Evolutionary conservation across 2,797 vertebrate species (phyloP), one percentile per base, ranked within the genome.

Genomic region (Iguana delicatissima): DNA sequence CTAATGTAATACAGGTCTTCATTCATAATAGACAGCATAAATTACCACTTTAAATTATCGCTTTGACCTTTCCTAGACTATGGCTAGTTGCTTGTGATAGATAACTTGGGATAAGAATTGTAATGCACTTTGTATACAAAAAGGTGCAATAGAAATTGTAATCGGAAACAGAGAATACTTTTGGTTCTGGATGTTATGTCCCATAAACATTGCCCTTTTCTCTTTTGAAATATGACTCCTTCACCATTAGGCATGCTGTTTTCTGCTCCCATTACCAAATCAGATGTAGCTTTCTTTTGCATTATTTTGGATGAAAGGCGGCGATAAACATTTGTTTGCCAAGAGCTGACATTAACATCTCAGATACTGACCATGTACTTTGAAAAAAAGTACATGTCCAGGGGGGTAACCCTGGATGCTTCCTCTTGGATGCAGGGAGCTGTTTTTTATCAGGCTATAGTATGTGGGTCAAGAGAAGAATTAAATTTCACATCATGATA

Each of bases 1-100:
- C 89, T 80, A 89, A 57, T 82, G 69, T 0, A 59, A 29, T 87
- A 1, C 85, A 79, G 32, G 84, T 81, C 80, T 93, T 94, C 80
- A 87, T 90, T 90, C 74, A 84, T 85, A 84, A 87, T 50, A 84
- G 88, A 92, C 32, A 90, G 87, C 92, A 90, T 80, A 91, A 94
- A 91, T 90, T 88, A 93, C 90, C 88, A 32, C 26, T 91, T 93
- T 89, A 90, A 90, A 86, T 91, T 92, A 50, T 69, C 72, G 86
- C 88, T 93, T 88, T 91, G 83, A 90, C 92, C 22, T 92, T 74
- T 91, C 67, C 69, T 84, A 86, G 85, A 79, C 50, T 81, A 80
- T 73, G 74, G 80, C 80, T 92, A 74, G 84, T 87, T 87, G 29
- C 14, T 91, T 91, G 93, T 73, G 32, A 91, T 92, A 83, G 90